phyloP scores from a whole-genome alignment of 2,888 invertebrate genomes.

The Bugula neritina region DNA sequence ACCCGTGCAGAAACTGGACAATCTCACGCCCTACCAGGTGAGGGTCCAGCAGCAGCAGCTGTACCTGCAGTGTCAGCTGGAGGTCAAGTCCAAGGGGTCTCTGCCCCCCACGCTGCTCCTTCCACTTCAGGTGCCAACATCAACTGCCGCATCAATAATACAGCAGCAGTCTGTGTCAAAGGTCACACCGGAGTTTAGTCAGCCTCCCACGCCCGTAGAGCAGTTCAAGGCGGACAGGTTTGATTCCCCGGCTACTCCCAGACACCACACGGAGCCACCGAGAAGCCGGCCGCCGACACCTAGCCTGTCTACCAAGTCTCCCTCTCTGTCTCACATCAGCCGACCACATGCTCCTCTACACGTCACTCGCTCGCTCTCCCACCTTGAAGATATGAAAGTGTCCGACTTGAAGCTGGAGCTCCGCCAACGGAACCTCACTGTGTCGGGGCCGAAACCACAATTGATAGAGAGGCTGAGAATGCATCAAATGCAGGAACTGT shows the following conservation, averaged over 20 bases:
- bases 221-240: background rate
- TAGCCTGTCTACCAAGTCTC: constrained; percentile 8
- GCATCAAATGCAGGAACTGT: constrained; percentile 5
- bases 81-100: background rate
- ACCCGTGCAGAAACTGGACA: constrained; percentile 19
- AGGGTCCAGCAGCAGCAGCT: constrained; percentile 53
- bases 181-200: background rate
- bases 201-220: background rate
- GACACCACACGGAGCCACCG: background rate
- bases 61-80: constrained; percentile 28
- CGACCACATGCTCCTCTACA: background rate
- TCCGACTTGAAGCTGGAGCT: constrained; percentile 89
- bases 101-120: background rate
- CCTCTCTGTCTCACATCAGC: background rate
- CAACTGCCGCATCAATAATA: background rate
- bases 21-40: constrained; percentile 35
- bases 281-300: constrained; percentile 1
- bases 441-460: constrained; percentile 92
- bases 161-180: background rate
- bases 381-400: constrained; percentile 91
- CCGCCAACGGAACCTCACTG: constrained; percentile 85
- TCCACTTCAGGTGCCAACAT: background rate
- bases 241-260: background rate
- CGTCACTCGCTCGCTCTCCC: constrained; percentile 41
- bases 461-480: constrained; percentile 77